phyloP scores from a whole-genome alignment of 2,113 vertebrate species.

The Rhinoptilus africanus region DNA sequence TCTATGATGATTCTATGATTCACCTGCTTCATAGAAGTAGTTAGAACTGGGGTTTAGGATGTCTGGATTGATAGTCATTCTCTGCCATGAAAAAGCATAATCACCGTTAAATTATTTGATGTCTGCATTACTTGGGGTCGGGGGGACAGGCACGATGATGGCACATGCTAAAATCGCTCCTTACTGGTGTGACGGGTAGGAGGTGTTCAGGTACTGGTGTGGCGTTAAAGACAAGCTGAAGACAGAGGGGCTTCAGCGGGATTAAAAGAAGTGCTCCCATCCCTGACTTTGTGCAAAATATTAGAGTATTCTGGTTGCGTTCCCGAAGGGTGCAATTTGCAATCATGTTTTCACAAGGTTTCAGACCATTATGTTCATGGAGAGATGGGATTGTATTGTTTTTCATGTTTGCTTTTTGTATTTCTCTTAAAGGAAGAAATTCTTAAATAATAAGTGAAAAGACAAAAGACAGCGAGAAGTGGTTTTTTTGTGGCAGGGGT shows the following conservation, averaged over 20 bases:
- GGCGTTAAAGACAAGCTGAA: not conserved
- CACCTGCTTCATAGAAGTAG: not conserved
- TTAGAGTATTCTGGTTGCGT: not conserved
- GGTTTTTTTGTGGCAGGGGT: no score
- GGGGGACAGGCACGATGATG: not conserved
- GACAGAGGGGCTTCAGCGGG: not conserved
- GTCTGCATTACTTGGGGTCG: not conserved
- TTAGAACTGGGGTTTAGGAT: not conserved
- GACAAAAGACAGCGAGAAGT: not conserved
- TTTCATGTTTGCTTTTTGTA: not conserved
- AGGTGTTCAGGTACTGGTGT: not conserved
- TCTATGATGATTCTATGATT: no score
- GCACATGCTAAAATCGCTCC: not conserved
- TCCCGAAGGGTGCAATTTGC: not conserved
- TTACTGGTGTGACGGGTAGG: not conserved
- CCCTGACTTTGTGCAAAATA: not conserved
- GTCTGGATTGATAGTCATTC: not conserved
- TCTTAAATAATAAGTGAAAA: not conserved
- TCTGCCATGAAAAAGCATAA: not conserved
- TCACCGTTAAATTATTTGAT: not conserved
- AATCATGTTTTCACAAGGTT: not conserved
- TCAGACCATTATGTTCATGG: not conserved
- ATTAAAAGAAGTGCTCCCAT: not conserved
- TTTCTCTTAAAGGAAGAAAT: not conserved
- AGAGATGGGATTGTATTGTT: not conserved